These are phyloP conservation scores for Mareca strepera DNA, from an alignment of 2,797 vertebrate species.

Conservation along the genomic window DNA sequence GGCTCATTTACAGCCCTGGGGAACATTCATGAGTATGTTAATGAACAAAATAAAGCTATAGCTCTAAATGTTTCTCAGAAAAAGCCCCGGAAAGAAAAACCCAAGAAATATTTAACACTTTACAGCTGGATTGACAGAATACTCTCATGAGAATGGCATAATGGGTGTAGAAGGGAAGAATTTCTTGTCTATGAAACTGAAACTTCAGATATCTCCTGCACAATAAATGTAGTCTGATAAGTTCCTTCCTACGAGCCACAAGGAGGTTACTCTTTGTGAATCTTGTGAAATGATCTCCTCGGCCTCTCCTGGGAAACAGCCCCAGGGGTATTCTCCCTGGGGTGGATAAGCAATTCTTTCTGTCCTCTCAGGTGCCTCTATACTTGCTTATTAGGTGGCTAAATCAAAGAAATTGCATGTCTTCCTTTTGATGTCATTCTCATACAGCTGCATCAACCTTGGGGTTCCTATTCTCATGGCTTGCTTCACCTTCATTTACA, in stretches of 20 bases:
- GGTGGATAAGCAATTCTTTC: not conserved
- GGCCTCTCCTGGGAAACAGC: not conserved
- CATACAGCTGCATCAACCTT: not conserved
- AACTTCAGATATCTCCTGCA: fast-evolving
- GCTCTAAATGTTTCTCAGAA: not conserved
- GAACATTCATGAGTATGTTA: not conserved
- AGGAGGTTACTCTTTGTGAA: not conserved
- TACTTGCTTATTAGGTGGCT: not conserved
- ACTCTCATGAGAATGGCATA: not conserved
- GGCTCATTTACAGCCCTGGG: not conserved
- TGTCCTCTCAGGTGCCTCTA: not conserved
- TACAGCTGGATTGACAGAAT: not conserved
- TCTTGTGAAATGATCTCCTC: not conserved
- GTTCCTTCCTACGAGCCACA: not conserved
- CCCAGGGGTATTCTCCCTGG: not conserved
- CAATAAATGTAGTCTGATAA: not conserved
- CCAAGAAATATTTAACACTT: not conserved
- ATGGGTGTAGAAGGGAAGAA: not conserved
- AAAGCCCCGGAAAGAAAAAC: not conserved
- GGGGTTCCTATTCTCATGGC: not conserved
- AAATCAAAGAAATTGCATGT: not conserved
- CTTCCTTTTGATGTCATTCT: not conserved
- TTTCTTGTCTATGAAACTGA: not conserved
- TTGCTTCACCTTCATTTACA: not conserved
- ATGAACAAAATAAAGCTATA: not conserved